Evolutionary conservation across 2,888 invertebrate species (phyloP), one percentile per base, ranked within the genome.

Genomic region (Odontomyia ornata): DNA sequence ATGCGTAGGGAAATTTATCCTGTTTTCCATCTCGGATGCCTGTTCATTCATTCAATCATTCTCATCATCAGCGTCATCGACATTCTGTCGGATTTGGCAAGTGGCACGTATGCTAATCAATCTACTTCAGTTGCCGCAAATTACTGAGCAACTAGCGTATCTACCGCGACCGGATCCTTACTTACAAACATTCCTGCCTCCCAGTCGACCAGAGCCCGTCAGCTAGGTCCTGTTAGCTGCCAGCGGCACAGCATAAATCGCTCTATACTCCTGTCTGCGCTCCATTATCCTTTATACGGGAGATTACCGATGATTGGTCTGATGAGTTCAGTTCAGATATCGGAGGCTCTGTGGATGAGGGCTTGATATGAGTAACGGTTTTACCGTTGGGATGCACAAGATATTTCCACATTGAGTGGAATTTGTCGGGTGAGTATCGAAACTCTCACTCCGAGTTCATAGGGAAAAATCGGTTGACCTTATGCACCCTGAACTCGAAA

Each of bases 271-370:
- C 65, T 36, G 36, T 65, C 36, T 30, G 18, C 36, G 65, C 65
- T 65, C 36, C 36, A 36, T 65, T 65, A 65, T 65, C 65, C 65
- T 21, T 65, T 65, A 65, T 65, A 36, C 56, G 28, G 28, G 52
- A 27, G 52, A 72, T 72, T 72, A 72, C 28, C 18, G 71, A 27
- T 72, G 71, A 72, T 72, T 72, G 71, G 23, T 56, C 27, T 52
- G 71, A 52, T 72, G 56, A 56, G 18, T 25, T 72, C 52, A 13
- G 7, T 43, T 43, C 52, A 18, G 52, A 52, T 52, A 52, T 52
- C 13, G 52, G 52, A 36, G 9, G 36, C 9, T 36, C 9, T 9
- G 36, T 3, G 36, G 9, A 9, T 36, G 5, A 36, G 9, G 3
- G 5, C 36, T 9, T 36, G 36, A 36, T 36, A 36, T 36, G 36